Percentiles rank a stretch among this genome's conserved stretches.
Conservation (phyloP, 2,113 vertebrate genomes). For the Colossoma macropomum region DNA sequence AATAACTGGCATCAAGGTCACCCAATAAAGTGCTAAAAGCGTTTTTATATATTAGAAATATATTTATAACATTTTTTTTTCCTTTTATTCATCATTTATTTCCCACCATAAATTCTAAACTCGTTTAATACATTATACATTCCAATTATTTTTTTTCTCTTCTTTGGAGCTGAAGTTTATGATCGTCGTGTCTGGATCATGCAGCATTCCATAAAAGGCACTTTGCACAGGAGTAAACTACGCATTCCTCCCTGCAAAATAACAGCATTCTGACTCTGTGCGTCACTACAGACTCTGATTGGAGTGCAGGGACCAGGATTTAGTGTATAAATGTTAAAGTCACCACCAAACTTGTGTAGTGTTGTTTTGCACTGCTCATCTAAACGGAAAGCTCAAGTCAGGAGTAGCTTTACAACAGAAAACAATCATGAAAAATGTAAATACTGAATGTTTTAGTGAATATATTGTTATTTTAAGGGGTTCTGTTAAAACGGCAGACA, state of each 20-base stretch:
- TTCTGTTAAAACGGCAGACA: no score
- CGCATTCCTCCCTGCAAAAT: not conserved
- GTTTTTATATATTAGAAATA: not conserved
- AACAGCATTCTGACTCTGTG: not conserved
- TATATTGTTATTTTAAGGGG: no score
- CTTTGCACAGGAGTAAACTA: not conserved
- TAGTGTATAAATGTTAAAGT: no score
- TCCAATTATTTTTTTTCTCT: not conserved
- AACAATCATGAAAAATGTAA: no score
- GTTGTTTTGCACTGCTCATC: no score
- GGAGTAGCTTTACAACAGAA: no score
- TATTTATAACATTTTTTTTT: not conserved
- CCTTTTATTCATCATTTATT: not conserved
- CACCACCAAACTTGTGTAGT: no score
- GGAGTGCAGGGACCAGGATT: not conserved
- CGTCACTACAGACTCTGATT: not conserved
- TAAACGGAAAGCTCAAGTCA: no score
- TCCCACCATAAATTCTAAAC: not conserved
- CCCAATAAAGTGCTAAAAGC: not conserved
- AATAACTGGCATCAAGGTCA: not conserved
- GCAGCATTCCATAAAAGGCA: slow-evolving; percentile 5
- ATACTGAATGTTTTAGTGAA: no score
- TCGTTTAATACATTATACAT: not conserved
- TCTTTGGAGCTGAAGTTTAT: not conserved
- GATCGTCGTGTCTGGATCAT: not conserved